phyloP scores from a whole-genome alignment of 2,888 invertebrate genomes.

The Rhamphomyia laevipes region DNA sequence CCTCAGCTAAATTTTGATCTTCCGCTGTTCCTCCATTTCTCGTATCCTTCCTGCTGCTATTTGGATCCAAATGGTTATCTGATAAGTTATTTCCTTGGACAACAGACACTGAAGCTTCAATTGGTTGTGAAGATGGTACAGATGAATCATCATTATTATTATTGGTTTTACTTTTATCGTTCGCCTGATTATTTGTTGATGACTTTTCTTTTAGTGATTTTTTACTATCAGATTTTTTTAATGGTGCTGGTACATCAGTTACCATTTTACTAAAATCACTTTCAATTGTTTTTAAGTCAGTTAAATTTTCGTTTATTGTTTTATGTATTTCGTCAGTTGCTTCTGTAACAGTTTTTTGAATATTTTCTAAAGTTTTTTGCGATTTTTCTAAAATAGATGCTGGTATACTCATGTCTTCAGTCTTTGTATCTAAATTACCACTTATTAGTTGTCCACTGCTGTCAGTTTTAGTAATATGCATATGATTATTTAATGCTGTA shows the following conservation, averaged over 20 bases:
- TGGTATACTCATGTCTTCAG: conserved; percentile 17
- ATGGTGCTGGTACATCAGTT: conserved; percentile 22
- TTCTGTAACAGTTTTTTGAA: conserved; percentile 31
- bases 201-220: conserved; percentile 26
- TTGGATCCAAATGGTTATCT: conserved; percentile 7
- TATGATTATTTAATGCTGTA: conserved; percentile 43
- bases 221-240: conserved; percentile 21
- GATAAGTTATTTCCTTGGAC: conserved; percentile 11
- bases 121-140: conserved; percentile 29
- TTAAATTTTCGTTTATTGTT: conserved; percentile 33
- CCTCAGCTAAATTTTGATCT: conserved; percentile 10
- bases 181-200: conserved; percentile 4
- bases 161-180: not conserved
- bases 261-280: conserved; percentile 24
- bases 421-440: conserved; percentile 7
- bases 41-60: conserved; percentile 9
- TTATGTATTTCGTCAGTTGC: conserved; percentile 34
- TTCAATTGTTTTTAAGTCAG: conserved; percentile 30
- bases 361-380: conserved; percentile 28
- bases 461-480: conserved; percentile 29
- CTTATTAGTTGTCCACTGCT: conserved; percentile 14
- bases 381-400: conserved; percentile 30
- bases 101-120: conserved; percentile 35
- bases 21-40: conserved; percentile 9
- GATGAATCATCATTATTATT: conserved; percentile 21